Conservation (phyloP, 2,113 vertebrate genomes). For the human region GRCh38 chr14:55590001-55590500, state of each 20-base stretch:
- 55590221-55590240: neutral
- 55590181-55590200: neutral
- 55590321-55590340: neutral
- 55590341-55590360: neutral
- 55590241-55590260: slow-evolving; percentile 1
- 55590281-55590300: neutral
- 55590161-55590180: neutral
- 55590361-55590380: neutral
- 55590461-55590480: neutral
- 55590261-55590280: neutral
- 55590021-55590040: neutral
- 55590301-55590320: slow-evolving; percentile 2
- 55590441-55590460: neutral
- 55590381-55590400: slow-evolving; percentile 6
- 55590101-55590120: neutral
- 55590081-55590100: neutral
- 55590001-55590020: too few relatives aligned
- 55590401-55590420: neutral
- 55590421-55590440: neutral
- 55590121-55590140: neutral
- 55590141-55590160: neutral
- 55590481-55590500: slow-evolving; percentile 1
- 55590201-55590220: neutral
- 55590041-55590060: neutral
- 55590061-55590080: slow-evolving; percentile 5